phyloP scores from a whole-genome alignment of 2,797 vertebrate genomes.

The Prunella strophiata region DNA sequence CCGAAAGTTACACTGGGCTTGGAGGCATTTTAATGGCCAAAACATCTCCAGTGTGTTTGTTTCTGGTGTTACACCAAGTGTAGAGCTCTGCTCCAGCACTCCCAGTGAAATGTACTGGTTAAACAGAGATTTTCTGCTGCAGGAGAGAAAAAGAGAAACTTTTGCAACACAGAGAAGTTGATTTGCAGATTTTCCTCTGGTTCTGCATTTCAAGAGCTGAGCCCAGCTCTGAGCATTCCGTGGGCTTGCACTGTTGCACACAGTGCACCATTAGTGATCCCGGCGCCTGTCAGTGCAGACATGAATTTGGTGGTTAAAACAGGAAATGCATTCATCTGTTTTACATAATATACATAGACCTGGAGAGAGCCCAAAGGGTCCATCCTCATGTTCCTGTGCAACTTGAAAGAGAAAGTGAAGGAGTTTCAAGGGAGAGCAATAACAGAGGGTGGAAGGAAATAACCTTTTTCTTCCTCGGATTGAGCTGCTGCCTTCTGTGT shows the following conservation, averaged over 20 bases:
- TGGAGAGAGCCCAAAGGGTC: conserved; percentile 18
- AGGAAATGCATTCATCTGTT: conserved; percentile 15
- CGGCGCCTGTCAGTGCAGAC: background rate
- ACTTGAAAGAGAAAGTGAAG: background rate
- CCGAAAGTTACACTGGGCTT: background rate
- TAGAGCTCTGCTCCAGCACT: background rate
- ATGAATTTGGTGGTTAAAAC: conserved; percentile 15
- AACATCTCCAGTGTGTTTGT: background rate
- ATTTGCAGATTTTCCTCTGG: conserved; percentile 38
- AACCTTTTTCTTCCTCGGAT: background rate
- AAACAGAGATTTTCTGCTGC: conserved; percentile 16
- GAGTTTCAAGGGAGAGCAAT: background rate
- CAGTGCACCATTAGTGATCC: background rate
- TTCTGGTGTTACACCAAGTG: background rate
- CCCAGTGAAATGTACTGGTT: conserved; percentile 32
- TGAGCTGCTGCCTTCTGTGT: background rate
- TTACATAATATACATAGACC: conserved; percentile 51
- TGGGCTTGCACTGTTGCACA: conserved; percentile 41
- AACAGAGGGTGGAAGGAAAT: background rate
- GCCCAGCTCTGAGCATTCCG: background rate
- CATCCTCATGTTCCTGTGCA: background rate
- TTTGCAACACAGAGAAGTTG: background rate
- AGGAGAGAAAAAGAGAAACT: conserved; percentile 19
- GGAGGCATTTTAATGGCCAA: background rate
- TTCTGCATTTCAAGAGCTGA: conserved; percentile 15